Conservation (phyloP, 2,797 vertebrate genomes). For the Gallinago nigripennis region DNA sequence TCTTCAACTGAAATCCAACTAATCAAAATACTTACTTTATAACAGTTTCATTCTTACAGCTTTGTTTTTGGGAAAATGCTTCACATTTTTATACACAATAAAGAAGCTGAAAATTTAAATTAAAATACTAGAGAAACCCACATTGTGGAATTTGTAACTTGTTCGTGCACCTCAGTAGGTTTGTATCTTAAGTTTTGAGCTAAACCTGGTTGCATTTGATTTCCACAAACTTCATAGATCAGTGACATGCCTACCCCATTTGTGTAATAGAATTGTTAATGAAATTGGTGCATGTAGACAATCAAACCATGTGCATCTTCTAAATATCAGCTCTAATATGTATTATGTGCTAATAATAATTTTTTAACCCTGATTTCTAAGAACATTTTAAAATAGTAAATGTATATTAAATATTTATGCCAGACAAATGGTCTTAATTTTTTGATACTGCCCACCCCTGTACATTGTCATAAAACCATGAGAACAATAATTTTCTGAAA, state of each 20-base stretch:
- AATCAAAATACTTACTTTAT: background rate
- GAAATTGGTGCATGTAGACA: background rate
- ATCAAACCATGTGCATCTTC: background rate
- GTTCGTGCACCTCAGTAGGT: background rate
- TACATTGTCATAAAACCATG: background rate
- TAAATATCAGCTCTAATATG: background rate
- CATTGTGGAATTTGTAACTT: background rate
- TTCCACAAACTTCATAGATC: background rate
- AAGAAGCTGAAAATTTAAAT: background rate
- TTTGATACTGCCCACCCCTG: background rate
- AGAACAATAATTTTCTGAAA: background rate
- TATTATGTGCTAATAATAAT: background rate
- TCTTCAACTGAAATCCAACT: background rate
- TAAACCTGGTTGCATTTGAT: background rate
- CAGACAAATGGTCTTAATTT: background rate
- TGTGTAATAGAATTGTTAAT: background rate
- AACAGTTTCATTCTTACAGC: background rate
- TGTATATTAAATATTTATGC: background rate
- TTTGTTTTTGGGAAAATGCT: background rate
- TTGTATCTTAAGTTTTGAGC: background rate
- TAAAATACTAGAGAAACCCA: background rate
- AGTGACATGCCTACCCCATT: background rate
- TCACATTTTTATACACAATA: background rate
- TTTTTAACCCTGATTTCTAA: background rate
- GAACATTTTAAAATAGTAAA: background rate